Base-by-base conservation (phyloP, 2,113 vertebrate species). In the Actenoides lindsayi region DNA sequence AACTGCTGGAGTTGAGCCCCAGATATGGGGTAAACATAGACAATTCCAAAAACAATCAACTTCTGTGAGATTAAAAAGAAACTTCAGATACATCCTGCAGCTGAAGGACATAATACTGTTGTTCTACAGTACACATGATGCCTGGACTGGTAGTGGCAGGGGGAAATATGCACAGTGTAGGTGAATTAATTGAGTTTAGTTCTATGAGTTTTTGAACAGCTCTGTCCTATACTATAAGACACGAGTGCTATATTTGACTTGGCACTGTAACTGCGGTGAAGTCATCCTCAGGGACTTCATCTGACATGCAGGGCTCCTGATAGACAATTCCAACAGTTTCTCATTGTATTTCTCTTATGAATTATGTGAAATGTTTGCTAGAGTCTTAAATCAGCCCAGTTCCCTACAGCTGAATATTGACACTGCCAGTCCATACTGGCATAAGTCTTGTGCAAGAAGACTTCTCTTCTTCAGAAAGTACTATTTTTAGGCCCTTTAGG, bases 321-420 rank as follows among this genome's bases (percentile, higher is more conserved):
- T 2, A 82, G 56, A 87, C 48, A 76, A 81, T 71, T 90, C 71
- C 51, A 83, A 37, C 48, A 67, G 77, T 77, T 56, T 94, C n/a
- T 37, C 42, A 77, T 92, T 96, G 90, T 94, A 71, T 78, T 94
- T 75, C 76, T 90, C 31, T 81, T 41, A 35, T 56, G 48, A 78
- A 75, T 82, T 90, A 93, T 82, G 42, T 68, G 69, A 93, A 94
- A 75, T 62, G 30, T 71, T 95, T 92, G 39, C 42, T 84, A 53
- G 48, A 81, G 73, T 86, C 82, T 89, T 90, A 90, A 94, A 89
- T 89, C 70, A 92, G 24, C 46, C 51, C 24, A 80, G 6, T 16
- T 84, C 57, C 39, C 53, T 62, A 44, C 44, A 4, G 18, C 39
- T 95, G 53, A 78, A 48, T 76, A 75, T 44, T 78, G 83, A 67